These are phyloP conservation scores for Grallaria varia DNA, from an alignment of 2,113 vertebrate genomes.

Conservation along the genomic window DNA sequence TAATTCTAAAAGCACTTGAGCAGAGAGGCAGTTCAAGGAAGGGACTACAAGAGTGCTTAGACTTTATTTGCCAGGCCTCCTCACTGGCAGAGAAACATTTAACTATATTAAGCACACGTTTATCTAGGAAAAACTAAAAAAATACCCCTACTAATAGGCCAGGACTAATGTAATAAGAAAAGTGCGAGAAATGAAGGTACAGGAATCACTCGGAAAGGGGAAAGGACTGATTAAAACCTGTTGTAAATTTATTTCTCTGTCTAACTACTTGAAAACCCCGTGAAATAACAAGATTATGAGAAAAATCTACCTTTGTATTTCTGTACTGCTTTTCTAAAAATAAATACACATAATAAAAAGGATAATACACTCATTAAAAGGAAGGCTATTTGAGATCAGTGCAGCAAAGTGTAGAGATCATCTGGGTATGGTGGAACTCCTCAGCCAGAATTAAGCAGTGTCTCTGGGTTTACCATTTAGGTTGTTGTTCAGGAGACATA, in stretches of 20 bases:
- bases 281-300: background rate
- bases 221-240: background rate
- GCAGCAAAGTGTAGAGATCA: background rate
- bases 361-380: background rate
- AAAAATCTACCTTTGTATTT: background rate
- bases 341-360: background rate
- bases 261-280: background rate
- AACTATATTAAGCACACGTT: background rate
- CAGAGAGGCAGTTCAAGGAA: background rate
- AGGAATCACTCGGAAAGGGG: background rate
- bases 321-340: background rate
- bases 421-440: background rate
- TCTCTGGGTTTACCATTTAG: background rate
- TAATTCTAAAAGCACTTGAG: background rate
- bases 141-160: background rate
- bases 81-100: background rate
- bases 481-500: background rate
- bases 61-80: background rate
- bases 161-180: background rate
- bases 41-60: background rate
- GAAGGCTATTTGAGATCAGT: background rate
- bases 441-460: background rate
- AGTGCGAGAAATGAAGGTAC: background rate
- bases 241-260: background rate
- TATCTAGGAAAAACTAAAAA: background rate